A percentile compares a stretch with the other conserved stretches of the same genome.
These are phyloP conservation scores for Meteorus cinctellus DNA, from an alignment of 2,888 invertebrate species.

Conservation along the genomic window DNA sequence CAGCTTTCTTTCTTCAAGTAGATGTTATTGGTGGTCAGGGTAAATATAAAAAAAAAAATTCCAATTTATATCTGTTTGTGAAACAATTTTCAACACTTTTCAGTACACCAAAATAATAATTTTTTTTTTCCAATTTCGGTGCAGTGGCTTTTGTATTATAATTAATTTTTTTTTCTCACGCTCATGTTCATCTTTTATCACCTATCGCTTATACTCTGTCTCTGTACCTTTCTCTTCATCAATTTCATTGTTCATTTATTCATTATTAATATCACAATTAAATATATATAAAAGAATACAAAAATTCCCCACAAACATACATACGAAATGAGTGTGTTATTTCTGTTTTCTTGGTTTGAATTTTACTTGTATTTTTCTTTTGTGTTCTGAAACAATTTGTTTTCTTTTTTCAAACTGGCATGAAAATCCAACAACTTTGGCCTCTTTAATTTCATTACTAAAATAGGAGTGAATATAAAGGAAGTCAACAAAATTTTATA, in stretches of 20 bases:
- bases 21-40: background rate
- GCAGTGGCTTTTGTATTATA: background rate
- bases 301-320: background rate
- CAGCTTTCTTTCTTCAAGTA: background rate
- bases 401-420: background rate
- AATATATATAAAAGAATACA: background rate
- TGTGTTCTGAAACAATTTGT: background rate
- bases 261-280: background rate
- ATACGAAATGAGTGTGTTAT: background rate
- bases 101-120: background rate
- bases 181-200: background rate
- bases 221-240: background rate
- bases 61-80: background rate
- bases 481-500: background rate
- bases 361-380: background rate
- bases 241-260: no score
- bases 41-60: slow-evolving; percentile 2
- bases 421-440: background rate
- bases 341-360: slow-evolving; percentile 12
- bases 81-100: background rate
- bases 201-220: background rate
- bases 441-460: background rate
- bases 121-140: background rate
- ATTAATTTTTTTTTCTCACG: slow-evolving; percentile 36
- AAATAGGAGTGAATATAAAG: background rate